Base-by-base conservation (phyloP, 2,113 vertebrate genomes). In the pig (Sus scrofa) region DNA sequence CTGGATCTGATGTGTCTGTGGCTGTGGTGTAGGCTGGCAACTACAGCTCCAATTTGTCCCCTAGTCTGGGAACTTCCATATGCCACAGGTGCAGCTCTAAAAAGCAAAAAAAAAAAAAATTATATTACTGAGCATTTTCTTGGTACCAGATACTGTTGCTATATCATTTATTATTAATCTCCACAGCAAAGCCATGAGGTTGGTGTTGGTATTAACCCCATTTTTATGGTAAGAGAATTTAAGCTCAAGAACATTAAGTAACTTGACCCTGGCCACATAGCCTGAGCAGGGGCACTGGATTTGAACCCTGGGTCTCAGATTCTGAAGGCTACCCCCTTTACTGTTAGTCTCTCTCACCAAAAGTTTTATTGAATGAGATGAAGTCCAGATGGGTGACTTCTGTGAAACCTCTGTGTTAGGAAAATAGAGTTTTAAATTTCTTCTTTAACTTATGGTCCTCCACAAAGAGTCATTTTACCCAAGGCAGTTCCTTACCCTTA, bases 221-320 rank as follows among this genome's bases (percentile, higher is more conserved):
- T 71, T 88, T 95, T 97, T 84, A 89, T 68, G 37, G 68, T 27
- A 73, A 93, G 74, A 74, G 86, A 90, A 95, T 27, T 91, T 85
- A 94, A 96, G 20, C 32, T 58, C 26, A 95, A 82, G 96, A 83
- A 37, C 62, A 24, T 78, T 95, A 58, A 92, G 85, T 92, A 86
- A 34, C 34, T 92, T 97, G 81, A 68, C 14, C 27, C 60, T 20
- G 26, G 56, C 52, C 56, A 81, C 30, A 68, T 18, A 88, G 70
- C 39, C n/a, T 87, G 20, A 75, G 7, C 6, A 16, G 73, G 14
- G 30, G 15, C 30, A 73, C 30, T 32, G 18, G n/a, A 65, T 82
- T 20, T 32, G 58, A 86, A 96, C 7, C 2, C 30, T 79, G 9
- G 2, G 2, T 65, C 2, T 84, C 27, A 84, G 16, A 75, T 30